Percentiles rank a stretch among this genome's conserved stretches.
These are phyloP conservation scores for Oedothorax gibbosus DNA, from an alignment of 1,140 invertebrate genomes.

Conservation along the genomic window DNA sequence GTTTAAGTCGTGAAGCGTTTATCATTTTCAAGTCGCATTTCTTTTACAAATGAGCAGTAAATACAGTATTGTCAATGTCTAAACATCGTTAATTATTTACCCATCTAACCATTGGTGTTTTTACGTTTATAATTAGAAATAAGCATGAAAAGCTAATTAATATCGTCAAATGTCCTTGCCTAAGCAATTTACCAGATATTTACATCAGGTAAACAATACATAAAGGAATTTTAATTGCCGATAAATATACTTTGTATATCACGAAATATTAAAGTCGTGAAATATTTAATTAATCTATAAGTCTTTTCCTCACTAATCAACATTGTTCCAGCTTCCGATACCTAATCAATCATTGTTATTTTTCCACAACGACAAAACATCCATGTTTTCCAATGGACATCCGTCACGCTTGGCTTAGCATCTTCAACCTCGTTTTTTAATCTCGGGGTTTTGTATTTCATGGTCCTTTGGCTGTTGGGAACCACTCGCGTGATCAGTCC, in stretches of 20 bases:
- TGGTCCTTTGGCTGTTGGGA: neutral
- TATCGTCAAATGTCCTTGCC: no score
- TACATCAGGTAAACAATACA: neutral
- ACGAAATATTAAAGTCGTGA: neutral
- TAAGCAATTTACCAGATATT: no score
- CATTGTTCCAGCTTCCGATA: neutral
- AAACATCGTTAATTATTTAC: no score
- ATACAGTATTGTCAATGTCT: no score
- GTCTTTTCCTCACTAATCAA: neutral
- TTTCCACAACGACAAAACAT: neutral
- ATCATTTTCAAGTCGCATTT: no score
- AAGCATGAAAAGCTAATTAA: no score
- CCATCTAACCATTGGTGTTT: no score
- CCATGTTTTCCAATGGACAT: neutral
- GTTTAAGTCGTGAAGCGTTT: no score
- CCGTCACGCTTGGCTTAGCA: conserved; percentile 10
- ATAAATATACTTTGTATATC: neutral
- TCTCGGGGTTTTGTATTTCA: neutral
- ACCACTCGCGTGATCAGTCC: conserved; percentile 11
- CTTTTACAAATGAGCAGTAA: no score
- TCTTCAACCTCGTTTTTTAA: neutral
- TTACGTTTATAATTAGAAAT: no score
- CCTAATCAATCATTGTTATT: no score
- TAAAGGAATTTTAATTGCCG: conserved; percentile 20
- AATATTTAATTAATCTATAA: neutral